A percentile compares a stretch with the other conserved stretches of the same genome.
phyloP scores from a whole-genome alignment of 2,113 vertebrate species.

The Ctenomys sociabilis region DNA sequence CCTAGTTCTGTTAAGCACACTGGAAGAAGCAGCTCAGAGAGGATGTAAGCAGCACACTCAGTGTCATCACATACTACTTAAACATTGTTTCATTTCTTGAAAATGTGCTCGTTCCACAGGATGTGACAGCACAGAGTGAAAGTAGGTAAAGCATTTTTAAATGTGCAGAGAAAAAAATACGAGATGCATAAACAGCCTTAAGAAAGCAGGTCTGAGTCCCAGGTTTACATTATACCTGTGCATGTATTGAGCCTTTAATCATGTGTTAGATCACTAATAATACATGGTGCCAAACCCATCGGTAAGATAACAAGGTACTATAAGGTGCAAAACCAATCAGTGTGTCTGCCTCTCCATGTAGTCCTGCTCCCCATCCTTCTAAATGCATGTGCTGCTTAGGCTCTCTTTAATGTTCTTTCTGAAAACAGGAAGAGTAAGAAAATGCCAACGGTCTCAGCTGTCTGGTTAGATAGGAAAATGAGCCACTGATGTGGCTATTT shows the following conservation, averaged over 20 bases:
- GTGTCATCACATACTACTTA: not conserved
- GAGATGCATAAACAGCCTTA: not conserved
- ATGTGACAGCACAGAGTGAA: not conserved
- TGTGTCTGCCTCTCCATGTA: not conserved
- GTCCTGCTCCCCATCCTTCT: not conserved
- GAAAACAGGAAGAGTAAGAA: not conserved
- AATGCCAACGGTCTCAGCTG: not conserved
- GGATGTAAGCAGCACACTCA: not conserved
- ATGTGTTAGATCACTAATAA: not conserved
- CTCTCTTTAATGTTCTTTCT: not conserved
- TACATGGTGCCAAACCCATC: not conserved
- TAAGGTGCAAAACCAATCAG: not conserved
- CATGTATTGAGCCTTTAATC: not conserved
- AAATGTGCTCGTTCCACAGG: not conserved
- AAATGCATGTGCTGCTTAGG: not conserved
- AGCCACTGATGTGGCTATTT: not conserved
- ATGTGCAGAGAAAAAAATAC: constrained; percentile 2
- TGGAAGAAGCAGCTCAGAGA: constrained; percentile 10
- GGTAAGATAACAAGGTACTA: not conserved
- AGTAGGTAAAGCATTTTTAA: not conserved
- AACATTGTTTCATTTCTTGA: constrained; percentile 24
- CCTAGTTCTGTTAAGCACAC: not conserved
- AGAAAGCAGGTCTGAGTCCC: not conserved
- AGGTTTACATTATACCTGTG: not conserved
- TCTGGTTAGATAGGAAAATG: not conserved